These are phyloP conservation scores for Odocoileus virginianus DNA, from an alignment of 2,113 vertebrate genomes.

Conservation along the genomic window DNA sequence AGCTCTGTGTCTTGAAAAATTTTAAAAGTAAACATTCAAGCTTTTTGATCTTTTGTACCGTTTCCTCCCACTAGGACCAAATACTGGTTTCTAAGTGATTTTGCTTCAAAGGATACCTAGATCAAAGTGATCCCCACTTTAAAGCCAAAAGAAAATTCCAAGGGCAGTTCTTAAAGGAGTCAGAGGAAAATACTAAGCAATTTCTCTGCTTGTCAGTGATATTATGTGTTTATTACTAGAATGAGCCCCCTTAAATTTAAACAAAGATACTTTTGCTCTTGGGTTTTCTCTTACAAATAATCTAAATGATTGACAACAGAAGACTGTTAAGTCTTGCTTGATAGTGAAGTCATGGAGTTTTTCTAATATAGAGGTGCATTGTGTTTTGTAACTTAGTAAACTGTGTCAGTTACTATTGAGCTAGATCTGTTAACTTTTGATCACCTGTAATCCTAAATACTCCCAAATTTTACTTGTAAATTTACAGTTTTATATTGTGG, in stretches of 20 bases:
- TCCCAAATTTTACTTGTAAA: constrained; percentile 69
- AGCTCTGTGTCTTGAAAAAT: background rate
- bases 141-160: background rate
- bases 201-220: background rate
- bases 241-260: background rate
- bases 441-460: constrained; percentile 41
- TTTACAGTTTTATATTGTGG: constrained; percentile 67
- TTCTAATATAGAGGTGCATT: background rate
- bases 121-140: background rate
- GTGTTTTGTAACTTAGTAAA: background rate
- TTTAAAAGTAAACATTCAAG: constrained; percentile 19
- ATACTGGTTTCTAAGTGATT: constrained; percentile 13
- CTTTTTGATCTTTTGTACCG: background rate
- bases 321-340: constrained; percentile 20
- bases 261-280: background rate
- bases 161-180: background rate
- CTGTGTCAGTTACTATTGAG: constrained; percentile 9
- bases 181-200: background rate
- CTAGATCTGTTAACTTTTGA: constrained; percentile 33
- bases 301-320: background rate
- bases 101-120: background rate
- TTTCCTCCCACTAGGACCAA: background rate
- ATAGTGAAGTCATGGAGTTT: background rate
- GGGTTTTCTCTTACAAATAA: constrained; percentile 18
- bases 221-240: background rate